These are phyloP conservation scores for Arctia plantaginis DNA, from an alignment of 2,888 invertebrate species.

Conservation along the genomic window DNA sequence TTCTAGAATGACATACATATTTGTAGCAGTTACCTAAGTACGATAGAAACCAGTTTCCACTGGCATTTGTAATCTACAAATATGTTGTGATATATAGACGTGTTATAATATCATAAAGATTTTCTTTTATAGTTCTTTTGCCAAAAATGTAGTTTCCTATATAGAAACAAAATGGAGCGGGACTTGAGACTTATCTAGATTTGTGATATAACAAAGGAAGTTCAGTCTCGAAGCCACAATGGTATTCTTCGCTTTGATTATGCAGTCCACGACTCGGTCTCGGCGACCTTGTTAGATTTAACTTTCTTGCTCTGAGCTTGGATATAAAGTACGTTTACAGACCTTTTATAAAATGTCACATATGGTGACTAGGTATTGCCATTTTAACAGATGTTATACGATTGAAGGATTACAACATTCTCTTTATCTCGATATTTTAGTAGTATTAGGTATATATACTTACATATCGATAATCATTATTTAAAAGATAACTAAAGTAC, in stretches of 20 bases:
- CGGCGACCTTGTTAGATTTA: slow-evolving; percentile 56
- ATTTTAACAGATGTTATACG: slow-evolving; percentile 18
- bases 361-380: slow-evolving; percentile 18
- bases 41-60: slow-evolving; percentile 19
- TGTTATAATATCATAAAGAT: too few relatives aligned
- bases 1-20: background rate
- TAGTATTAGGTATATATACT: background rate
- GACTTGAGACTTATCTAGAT: slow-evolving; percentile 19
- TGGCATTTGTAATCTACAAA: slow-evolving; percentile 12
- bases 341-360: slow-evolving; percentile 48
- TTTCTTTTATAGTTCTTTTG: background rate
- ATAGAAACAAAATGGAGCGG: background rate
- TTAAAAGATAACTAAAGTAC: background rate
- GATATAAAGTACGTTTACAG: slow-evolving; percentile 14
- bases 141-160: background rate
- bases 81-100: too few relatives aligned
- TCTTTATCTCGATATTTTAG: slow-evolving; percentile 11
- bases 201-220: slow-evolving; percentile 50
- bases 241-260: slow-evolving; percentile 51
- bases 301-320: slow-evolving; percentile 56
- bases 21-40: background rate
- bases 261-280: slow-evolving; percentile 49
- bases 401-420: slow-evolving; percentile 25
- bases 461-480: background rate
- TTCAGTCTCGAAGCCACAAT: slow-evolving; percentile 54